Conservation (phyloP, 2,888 invertebrate species). For the Cristatella mucedo region DNA sequence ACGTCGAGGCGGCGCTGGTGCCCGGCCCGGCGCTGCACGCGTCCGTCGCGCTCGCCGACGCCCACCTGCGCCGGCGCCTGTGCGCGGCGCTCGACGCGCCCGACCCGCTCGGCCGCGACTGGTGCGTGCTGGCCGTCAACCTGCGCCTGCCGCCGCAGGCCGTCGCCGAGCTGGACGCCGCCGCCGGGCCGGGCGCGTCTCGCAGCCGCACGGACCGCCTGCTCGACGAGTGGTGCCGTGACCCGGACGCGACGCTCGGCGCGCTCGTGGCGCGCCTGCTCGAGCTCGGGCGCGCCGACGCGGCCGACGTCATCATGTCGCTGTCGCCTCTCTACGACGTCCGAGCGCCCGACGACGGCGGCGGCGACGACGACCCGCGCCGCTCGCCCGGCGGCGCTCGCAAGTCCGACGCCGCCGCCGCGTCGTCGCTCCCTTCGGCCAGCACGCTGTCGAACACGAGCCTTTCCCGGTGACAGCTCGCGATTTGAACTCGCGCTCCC, state of each 20-base stretch:
- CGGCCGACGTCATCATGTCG: constrained; percentile 45
- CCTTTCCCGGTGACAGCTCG: too few species aligned
- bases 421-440: too few species aligned
- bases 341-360: too few species aligned
- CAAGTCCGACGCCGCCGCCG: too few species aligned
- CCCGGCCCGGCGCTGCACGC: constrained; percentile 48
- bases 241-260: constrained; percentile 41
- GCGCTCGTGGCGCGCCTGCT: constrained; percentile 45
- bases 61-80: constrained; percentile 44
- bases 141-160: constrained; percentile 43
- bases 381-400: too few species aligned
- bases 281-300: constrained; percentile 48
- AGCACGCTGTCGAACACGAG: too few species aligned
- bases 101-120: constrained; percentile 44
- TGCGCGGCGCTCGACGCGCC: constrained; percentile 42
- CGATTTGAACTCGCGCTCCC: too few species aligned
- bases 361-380: too few species aligned
- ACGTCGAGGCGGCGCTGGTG: constrained; percentile 38
- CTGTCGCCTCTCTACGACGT: constrained; percentile 44
- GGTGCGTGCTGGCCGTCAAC: constrained; percentile 44
- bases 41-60: constrained; percentile 46
- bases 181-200: constrained; percentile 20
- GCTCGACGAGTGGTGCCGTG: constrained; percentile 42
- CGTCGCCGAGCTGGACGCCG: constrained; percentile 40
- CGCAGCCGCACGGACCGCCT: constrained; percentile 39